Percentiles rank a stretch among this genome's conserved stretches.
These are phyloP conservation scores for Eupithecia subumbrata DNA, from an alignment of 2,888 invertebrate species.

Conservation along the genomic window DNA sequence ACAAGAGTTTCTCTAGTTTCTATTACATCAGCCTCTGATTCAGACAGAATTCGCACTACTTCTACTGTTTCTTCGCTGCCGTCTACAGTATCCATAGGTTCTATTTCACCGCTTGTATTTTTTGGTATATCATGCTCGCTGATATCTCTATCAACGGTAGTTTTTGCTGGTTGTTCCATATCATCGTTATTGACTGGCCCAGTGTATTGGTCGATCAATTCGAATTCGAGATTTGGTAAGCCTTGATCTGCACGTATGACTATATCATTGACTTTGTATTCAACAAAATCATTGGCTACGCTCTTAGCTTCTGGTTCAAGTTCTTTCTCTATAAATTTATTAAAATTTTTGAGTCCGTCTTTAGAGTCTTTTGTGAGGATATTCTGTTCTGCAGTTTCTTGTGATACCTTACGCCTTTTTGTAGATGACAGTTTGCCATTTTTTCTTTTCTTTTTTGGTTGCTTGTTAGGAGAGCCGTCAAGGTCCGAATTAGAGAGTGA, in stretches of 20 bases:
- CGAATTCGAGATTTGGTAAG: constrained; percentile 16
- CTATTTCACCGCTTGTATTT: neutral
- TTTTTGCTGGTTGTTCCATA: neutral
- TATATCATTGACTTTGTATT: constrained; percentile 23
- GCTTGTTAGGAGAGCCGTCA: neutral
- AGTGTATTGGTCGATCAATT: constrained; percentile 26
- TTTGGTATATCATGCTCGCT: neutral
- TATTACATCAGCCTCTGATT: constrained; percentile 20
- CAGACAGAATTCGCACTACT: neutral
- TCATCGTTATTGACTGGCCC: neutral
- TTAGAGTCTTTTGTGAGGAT: neutral
- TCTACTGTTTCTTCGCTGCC: constrained; percentile 8
- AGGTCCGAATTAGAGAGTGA: neutral
- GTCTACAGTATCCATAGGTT: neutral
- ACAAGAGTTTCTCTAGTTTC: constrained; percentile 18
- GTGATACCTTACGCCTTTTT: neutral
- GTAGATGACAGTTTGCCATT: neutral
- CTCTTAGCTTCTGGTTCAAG: constrained; percentile 16
- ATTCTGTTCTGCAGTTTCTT: neutral
- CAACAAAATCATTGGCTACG: constrained; percentile 15
- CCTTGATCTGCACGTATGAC: constrained; percentile 21
- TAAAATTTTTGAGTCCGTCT: constrained; percentile 13
- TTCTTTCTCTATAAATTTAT: constrained; percentile 5
- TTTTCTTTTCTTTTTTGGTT: neutral
- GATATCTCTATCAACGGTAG: neutral